Conservation (phyloP, 2,113 vertebrate species). For the Labrus mixtus region DNA sequence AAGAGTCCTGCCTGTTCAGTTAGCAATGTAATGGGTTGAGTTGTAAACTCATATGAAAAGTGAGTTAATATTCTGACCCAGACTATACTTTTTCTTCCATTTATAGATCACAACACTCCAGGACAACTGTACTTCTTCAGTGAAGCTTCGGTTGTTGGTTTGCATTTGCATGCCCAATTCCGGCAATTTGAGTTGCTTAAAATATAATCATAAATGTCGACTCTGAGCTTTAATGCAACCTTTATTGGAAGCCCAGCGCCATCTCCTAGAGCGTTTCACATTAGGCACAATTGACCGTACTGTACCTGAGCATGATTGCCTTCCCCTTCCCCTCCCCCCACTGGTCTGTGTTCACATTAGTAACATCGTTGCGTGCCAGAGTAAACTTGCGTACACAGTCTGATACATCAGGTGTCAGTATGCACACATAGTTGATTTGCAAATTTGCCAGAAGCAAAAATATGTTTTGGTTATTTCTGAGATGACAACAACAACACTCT, state of each 20-base stretch:
- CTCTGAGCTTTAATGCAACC: constrained; percentile 23
- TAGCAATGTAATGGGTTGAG: constrained; percentile 52
- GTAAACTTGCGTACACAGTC: too few species aligned
- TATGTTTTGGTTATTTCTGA: too few species aligned
- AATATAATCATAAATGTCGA: constrained; percentile 15
- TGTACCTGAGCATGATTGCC: too few species aligned
- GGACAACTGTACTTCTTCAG: constrained; percentile 1
- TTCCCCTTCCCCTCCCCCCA: too few species aligned
- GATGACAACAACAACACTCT: too few species aligned
- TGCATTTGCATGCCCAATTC: not conserved
- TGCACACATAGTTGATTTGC: too few species aligned
- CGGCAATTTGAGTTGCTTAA: constrained; percentile 8
- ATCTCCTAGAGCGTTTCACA: not conserved
- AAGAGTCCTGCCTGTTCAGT: constrained; percentile 21
- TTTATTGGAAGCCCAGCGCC: not conserved
- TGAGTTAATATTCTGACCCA: constrained; percentile 23
- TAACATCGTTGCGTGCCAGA: too few species aligned
- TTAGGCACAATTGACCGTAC: too few species aligned
- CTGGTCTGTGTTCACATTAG: too few species aligned
- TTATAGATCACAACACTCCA: not conserved
- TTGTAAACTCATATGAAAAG: constrained; percentile 52
- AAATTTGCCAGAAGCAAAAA: too few species aligned
- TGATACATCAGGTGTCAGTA: too few species aligned
- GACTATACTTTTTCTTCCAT: constrained; percentile 22
- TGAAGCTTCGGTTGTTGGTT: not conserved